Base-by-base conservation (phyloP, 2,113 vertebrate species). In the Elaphurus davidianus region DNA sequence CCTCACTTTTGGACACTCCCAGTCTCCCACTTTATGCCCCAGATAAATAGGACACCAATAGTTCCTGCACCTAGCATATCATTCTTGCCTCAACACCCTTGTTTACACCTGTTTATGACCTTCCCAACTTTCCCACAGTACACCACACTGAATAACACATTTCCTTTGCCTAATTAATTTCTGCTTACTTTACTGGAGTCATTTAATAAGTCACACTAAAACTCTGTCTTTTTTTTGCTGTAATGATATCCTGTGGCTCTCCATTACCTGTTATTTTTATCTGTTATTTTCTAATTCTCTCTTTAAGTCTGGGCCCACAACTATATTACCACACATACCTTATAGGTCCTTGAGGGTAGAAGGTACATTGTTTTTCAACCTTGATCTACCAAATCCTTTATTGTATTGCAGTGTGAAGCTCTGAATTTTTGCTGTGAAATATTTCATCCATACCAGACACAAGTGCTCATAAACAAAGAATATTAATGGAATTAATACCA, bases 401-500 rank as follows among this genome's bases (percentile, higher is more conserved):
- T 50, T 76, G 19, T 60, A 54, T 1, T 40, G 4, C 30, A 90
- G 47, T 62, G 81, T 64, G n/a, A 86, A 86, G 91, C 21, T 83
- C 47, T 93, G 57, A 76, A 87, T 83, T 89, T 89, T 23, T 82
- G 92, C 59, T 90, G 23, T 79, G 50, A 93, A 92, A 55, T 71
- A 89, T 91, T 90, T 79, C 12, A 81, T 76, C 55, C 0, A 16
- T 27, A 57, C 0, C 27, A 12, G 45, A 90, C 2, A 4, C 13
- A 93, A 50, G 85, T 83, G 57, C 90, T 85, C 54, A 55, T 60
- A 79, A 78, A 79, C 13, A 78, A 57, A 90, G 64, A 93, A 45
- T 81, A 71, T 93, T 95, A 96, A 87, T 87, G 87, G 76, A 82
- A 74, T 79, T 90, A 16, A 93, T 50, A 64, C 23, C 55, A 85